Percentiles rank a stretch among this genome's conserved stretches.
Evolutionary conservation across 2,797 vertebrate species (phyloP).

Genomic region (Falco naumanni): DNA sequence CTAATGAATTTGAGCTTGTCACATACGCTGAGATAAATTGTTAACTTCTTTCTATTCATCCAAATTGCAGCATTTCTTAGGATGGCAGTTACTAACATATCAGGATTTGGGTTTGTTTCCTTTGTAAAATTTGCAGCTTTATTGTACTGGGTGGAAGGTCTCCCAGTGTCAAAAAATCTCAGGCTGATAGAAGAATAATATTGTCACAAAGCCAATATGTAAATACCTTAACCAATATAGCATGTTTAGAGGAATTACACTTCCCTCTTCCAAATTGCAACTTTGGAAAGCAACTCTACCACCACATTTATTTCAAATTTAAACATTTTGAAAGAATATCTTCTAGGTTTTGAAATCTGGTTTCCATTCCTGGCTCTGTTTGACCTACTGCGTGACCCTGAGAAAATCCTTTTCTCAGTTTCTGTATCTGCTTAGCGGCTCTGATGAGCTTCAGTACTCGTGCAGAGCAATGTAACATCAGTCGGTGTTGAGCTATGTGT

Average conservation of each 20-base stretch:
- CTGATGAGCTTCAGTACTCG: neutral
- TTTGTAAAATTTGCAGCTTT: neutral
- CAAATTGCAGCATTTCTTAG: neutral
- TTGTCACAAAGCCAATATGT: constrained; percentile 35
- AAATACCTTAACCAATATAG: constrained; percentile 56
- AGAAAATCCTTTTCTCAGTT: neutral
- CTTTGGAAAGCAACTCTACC: constrained; percentile 45
- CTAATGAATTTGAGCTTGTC: neutral
- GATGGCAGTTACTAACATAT: neutral
- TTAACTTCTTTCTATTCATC: neutral
- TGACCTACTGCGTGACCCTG: constrained; percentile 11
- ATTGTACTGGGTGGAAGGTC: neutral
- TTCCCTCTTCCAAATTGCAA: constrained; percentile 37
- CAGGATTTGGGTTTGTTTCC: neutral
- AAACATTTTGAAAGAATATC: constrained; percentile 35
- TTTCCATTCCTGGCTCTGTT: constrained; percentile 50
- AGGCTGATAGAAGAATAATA: constrained; percentile 40
- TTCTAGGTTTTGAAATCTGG: constrained; percentile 30
- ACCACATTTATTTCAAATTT: constrained; percentile 43
- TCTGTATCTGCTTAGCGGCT: neutral
- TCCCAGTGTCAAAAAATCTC: neutral
- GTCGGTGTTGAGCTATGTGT: neutral
- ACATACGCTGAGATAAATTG: neutral
- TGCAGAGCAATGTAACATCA: neutral
- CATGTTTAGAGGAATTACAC: constrained; percentile 45